Evolutionary conservation across 2,797 vertebrate genomes (phyloP).

Genomic region (Valencia hispanica): DNA sequence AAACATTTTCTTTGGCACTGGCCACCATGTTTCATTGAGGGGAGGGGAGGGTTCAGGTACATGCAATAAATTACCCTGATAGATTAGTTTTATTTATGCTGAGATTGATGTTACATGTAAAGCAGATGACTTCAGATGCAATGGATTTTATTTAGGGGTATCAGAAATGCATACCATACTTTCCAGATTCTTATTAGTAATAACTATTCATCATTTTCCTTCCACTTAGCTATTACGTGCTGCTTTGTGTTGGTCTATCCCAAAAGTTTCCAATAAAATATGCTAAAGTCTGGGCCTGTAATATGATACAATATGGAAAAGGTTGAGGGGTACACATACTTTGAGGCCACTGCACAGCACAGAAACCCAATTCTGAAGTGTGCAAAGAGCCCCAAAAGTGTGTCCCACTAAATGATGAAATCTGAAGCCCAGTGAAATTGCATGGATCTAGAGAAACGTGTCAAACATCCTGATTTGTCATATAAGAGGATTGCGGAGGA

Average conservation of each 20-base stretch:
- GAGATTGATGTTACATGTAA: not conserved
- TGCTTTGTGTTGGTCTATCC: not conserved
- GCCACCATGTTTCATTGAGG: not conserved
- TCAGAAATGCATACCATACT: not conserved
- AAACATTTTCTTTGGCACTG: too few species aligned
- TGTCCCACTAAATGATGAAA: conserved; percentile 75
- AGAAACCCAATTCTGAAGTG: conserved; percentile 42
- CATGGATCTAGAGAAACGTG: conserved; percentile 63
- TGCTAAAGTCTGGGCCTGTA: not conserved
- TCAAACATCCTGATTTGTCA: conserved; percentile 74
- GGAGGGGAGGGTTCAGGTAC: not conserved
- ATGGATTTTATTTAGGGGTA: not conserved
- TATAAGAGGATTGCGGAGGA: conserved; percentile 66
- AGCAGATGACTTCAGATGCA: not conserved
- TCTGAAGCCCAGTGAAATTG: conserved; percentile 64
- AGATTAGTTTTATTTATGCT: not conserved
- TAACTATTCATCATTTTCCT: not conserved
- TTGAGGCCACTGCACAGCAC: not conserved
- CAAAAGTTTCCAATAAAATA: not conserved
- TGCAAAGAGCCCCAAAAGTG: conserved; percentile 64
- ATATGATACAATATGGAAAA: not conserved
- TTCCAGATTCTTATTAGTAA: not conserved
- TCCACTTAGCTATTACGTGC: not conserved
- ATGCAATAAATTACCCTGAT: not conserved
- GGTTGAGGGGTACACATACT: not conserved